phyloP scores from a whole-genome alignment of 2,888 invertebrate species.

The Agonopterix subpropinquella region DNA sequence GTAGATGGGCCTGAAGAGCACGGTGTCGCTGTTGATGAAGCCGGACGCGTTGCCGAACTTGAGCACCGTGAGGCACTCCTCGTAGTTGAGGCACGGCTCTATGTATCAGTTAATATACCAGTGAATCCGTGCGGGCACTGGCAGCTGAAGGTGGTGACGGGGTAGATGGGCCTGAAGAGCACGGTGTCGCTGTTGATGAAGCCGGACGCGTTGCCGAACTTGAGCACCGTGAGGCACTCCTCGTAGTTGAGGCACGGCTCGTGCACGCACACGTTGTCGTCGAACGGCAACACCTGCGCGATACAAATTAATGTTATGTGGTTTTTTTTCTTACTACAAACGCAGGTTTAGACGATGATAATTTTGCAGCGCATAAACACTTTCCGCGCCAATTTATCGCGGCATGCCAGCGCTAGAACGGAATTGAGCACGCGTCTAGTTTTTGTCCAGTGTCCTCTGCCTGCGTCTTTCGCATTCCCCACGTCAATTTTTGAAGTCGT shows the following conservation, averaged over 20 bases:
- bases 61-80: conserved; percentile 92
- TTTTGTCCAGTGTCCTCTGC: too few relatives aligned
- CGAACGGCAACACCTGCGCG: conserved; percentile 90
- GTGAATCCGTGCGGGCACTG: conserved; percentile 94
- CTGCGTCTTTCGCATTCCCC: too few relatives aligned
- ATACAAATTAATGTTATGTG: neutral
- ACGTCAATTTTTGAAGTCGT: too few relatives aligned
- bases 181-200: conserved; percentile 93
- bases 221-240: conserved; percentile 91
- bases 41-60: conserved; percentile 95
- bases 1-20: conserved; percentile 95
- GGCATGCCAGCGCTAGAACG: too few relatives aligned
- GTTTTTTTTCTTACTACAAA: too few relatives aligned
- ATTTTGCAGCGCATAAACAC: too few relatives aligned
- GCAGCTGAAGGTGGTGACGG: conserved; percentile 95
- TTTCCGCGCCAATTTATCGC: too few relatives aligned
- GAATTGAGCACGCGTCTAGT: too few relatives aligned
- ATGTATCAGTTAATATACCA: conserved; percentile 52
- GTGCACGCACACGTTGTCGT: conserved; percentile 95
- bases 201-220: conserved; percentile 94
- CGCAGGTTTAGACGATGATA: too few relatives aligned
- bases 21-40: conserved; percentile 91
- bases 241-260: conserved; percentile 97
- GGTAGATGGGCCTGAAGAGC: conserved; percentile 95
- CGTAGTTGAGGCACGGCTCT: conserved; percentile 97